A percentile compares a stretch with the other conserved stretches of the same genome.
Evolutionary conservation across 2,113 vertebrate genomes (phyloP).

Genomic region (Polypterus senegalus): DNA sequence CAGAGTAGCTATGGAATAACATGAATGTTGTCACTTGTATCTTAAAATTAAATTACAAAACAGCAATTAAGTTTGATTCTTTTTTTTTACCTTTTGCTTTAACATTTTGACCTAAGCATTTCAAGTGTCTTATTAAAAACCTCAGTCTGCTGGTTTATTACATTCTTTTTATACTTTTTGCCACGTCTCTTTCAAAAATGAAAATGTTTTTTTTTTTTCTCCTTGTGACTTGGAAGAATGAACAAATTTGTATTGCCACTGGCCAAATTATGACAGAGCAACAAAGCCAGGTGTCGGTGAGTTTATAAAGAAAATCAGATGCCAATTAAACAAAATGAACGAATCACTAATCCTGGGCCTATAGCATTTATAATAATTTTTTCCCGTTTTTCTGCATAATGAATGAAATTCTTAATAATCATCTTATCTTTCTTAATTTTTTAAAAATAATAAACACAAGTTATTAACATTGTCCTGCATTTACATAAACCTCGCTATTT

Average conservation of each 20-base stretch:
- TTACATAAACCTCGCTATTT: slow-evolving; percentile 17
- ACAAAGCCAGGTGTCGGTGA: slow-evolving; percentile 68
- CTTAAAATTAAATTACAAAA: too few relatives aligned
- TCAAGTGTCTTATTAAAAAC: too few relatives aligned
- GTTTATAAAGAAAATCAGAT: slow-evolving; percentile 45
- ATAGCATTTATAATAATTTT: slow-evolving; percentile 37
- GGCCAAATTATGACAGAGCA: slow-evolving; percentile 76
- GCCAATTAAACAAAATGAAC: slow-evolving; percentile 36
- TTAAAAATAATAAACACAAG: slow-evolving; percentile 63
- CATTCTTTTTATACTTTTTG: background rate
- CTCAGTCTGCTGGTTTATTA: background rate
- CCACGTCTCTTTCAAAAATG: slow-evolving; percentile 39
- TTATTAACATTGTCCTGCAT: slow-evolving; percentile 47
- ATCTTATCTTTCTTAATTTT: slow-evolving; percentile 38
- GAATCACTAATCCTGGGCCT: slow-evolving; percentile 45
- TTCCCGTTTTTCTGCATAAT: slow-evolving; percentile 15
- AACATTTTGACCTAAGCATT: too few relatives aligned
- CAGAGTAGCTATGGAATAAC: too few relatives aligned
- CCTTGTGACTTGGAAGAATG: slow-evolving; percentile 64
- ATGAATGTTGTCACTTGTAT: too few relatives aligned
- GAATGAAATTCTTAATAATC: slow-evolving; percentile 29
- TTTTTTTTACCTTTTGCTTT: too few relatives aligned
- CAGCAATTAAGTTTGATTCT: too few relatives aligned
- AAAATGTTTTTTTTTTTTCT: slow-evolving; percentile 58
- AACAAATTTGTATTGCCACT: slow-evolving; percentile 81